phyloP scores from a whole-genome alignment of 2,113 vertebrate species.

The Elaphurus davidianus region DNA sequence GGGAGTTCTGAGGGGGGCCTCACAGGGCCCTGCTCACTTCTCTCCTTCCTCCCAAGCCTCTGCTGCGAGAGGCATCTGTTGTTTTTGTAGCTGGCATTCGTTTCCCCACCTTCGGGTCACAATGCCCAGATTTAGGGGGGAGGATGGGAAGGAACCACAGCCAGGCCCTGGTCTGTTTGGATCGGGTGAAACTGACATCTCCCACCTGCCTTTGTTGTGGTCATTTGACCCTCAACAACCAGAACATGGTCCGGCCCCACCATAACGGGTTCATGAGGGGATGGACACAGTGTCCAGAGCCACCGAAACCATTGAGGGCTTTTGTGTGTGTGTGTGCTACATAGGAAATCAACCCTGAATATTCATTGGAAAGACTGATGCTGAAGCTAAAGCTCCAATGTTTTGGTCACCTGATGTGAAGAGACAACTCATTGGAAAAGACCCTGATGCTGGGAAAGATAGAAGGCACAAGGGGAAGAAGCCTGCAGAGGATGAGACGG shows the following conservation, averaged over 20 bases:
- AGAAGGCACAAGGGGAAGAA: neutral
- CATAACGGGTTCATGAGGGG: too few species aligned
- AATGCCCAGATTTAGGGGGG: neutral
- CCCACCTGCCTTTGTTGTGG: too few species aligned
- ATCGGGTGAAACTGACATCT: neutral
- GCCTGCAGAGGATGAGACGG: too few species aligned
- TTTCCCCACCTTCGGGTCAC: neutral
- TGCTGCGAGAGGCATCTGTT: accelerated
- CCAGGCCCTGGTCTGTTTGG: neutral
- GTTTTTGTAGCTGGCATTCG: too few species aligned
- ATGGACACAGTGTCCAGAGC: neutral
- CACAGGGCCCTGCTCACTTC: neutral
- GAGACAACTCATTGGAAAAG: neutral
- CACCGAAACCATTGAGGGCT: neutral
- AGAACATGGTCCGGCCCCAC: neutral
- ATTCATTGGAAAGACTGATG: neutral
- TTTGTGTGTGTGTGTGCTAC: neutral
- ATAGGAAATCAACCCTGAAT: neutral
- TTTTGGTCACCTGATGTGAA: neutral
- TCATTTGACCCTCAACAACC: neutral
- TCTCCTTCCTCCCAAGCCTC: neutral
- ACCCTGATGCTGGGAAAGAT: neutral
- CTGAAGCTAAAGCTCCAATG: neutral
- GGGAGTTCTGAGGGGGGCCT: neutral
- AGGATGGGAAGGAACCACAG: neutral